A percentile compares a stretch with the other conserved stretches of the same genome.
Conservation (phyloP, 2,113 vertebrate genomes). For the Aramus guarauna region DNA sequence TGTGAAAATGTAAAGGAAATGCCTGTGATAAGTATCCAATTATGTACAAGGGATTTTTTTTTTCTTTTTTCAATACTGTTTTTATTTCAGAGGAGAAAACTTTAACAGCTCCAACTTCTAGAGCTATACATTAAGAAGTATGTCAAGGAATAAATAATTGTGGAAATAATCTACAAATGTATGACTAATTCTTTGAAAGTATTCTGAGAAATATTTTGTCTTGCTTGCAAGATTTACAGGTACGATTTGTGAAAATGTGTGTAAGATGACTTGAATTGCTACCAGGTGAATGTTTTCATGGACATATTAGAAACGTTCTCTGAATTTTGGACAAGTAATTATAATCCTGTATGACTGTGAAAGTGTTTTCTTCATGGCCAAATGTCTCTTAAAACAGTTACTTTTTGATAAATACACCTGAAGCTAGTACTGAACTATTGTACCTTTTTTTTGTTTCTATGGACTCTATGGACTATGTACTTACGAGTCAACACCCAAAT, state of each 20-base stretch:
- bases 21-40: background rate
- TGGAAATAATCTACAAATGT: background rate
- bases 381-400: background rate
- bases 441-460: background rate
- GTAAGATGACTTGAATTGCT: background rate
- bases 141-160: background rate
- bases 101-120: background rate
- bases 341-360: background rate
- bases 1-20: conserved; percentile 1
- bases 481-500: background rate
- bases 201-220: background rate
- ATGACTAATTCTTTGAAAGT: background rate
- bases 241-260: background rate
- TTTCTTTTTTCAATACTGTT: background rate
- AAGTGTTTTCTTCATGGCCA: background rate
- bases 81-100: background rate
- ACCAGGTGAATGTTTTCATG: background rate
- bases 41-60: background rate
- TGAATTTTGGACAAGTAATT: background rate
- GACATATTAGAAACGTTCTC: background rate
- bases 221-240: background rate
- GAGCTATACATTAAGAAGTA: background rate
- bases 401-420: background rate
- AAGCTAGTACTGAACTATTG: background rate
- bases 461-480: background rate